Base-by-base conservation (phyloP, 2,888 invertebrate genomes). In the Volucella inflata region DNA sequence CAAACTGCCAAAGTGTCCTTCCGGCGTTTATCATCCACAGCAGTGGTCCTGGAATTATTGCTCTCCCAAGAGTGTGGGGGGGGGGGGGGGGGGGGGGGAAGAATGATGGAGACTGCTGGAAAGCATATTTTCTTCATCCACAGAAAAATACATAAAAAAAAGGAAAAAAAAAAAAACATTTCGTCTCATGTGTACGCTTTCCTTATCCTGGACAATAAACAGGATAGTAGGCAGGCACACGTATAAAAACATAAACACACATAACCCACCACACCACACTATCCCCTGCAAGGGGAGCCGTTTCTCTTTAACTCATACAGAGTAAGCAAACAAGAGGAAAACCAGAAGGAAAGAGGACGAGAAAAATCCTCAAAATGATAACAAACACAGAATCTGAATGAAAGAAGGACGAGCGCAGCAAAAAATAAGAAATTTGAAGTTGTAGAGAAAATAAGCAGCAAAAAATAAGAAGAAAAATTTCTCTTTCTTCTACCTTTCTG, bases 161-260 rank as follows among this genome's bases (percentile, higher is more conserved):
- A 51, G 36, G 8, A 10, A 68, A 76, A 51, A n/a, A 46, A 46
- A n/a, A 46, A 9, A 6, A 12, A 46, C 12, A n/a, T 11, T n/a
- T 40, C 60, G 74, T 42, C 11, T 42, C 44, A n/a, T 42, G 57
- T 71, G 78, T 62, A 62, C 55, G 64, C 55, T 50, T 71, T 55
- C 64, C 85, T 77, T 68, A 67, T 76, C 77, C 76, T 72, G 72
- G 85, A 85, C 71, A 85, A 85, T 81, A 81, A 77, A 85, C 85
- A 77, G 81, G 85, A 85, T 72, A 77, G 60, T 67, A 68, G 71
- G 68, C 55, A 72, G 65, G 72, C 76, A 77, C 72, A 72, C 81
- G 81, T 30, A 85, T 81, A 81, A 85, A 80, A 85, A 72, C 76
- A 76, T 85, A 72, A 85, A 76, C 75, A 72, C 68, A 71, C 85